phyloP scores from a whole-genome alignment of 2,888 invertebrate genomes.

The Hedya salicella region DNA sequence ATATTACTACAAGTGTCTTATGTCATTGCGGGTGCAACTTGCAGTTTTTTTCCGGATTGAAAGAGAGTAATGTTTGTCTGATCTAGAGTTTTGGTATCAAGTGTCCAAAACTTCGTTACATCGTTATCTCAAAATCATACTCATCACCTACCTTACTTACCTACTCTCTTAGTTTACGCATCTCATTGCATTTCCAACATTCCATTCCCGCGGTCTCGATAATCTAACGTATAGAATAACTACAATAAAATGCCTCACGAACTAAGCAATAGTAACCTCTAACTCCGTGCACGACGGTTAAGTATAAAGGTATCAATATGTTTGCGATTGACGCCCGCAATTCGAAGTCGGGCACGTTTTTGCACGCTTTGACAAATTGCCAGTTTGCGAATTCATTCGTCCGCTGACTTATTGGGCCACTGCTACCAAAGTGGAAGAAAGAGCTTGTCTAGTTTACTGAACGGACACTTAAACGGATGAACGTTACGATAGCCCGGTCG shows the following conservation, averaged over 20 bases:
- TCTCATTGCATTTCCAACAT: slow-evolving; percentile 26
- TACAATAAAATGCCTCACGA: not conserved
- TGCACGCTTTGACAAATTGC: slow-evolving; percentile 33
- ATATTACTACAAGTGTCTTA: too few relatives aligned
- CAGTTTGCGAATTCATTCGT: slow-evolving; percentile 35
- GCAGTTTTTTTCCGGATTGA: too few relatives aligned
- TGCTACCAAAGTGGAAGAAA: too few relatives aligned
- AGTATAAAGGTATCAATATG: not conserved
- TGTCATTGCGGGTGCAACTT: too few relatives aligned
- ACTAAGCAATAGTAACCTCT: not conserved
- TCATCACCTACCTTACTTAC: too few relatives aligned
- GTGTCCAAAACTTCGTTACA: too few relatives aligned
- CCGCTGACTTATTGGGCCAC: not conserved
- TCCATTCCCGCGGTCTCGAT: slow-evolving; percentile 40
- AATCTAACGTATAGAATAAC: slow-evolving; percentile 24
- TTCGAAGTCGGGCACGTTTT: slow-evolving; percentile 27
- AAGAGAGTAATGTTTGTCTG: too few relatives aligned
- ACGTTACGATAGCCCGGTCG: too few relatives aligned
- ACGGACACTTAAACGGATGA: too few relatives aligned
- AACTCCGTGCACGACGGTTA: not conserved
- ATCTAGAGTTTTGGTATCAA: too few relatives aligned
- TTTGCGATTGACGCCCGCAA: not conserved
- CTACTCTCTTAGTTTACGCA: slow-evolving; percentile 2
- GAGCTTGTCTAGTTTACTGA: too few relatives aligned
- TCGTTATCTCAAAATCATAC: too few relatives aligned